These are phyloP conservation scores for Macquaria ambigua DNA, from an alignment of 2,113 vertebrate species.

Conservation along the genomic window DNA sequence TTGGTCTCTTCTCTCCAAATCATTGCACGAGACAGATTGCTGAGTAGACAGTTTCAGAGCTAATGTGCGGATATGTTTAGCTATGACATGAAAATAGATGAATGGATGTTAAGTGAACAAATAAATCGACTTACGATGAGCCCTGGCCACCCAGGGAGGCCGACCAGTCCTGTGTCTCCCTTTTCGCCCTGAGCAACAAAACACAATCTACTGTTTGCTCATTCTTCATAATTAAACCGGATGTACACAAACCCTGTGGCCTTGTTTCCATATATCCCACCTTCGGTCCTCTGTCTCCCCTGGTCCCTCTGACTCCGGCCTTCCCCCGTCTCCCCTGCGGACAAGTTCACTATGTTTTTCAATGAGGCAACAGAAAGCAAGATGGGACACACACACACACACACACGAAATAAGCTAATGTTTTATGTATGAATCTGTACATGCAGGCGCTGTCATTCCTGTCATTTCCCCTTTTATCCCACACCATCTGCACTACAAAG, in stretches of 20 bases:
- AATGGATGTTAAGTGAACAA: neutral
- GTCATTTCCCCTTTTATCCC: neutral
- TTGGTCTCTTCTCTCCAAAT: neutral
- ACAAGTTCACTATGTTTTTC: conserved; percentile 39
- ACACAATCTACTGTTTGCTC: conserved; percentile 20
- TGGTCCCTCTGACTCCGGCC: conserved; percentile 81
- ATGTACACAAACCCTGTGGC: neutral
- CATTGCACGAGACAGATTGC: neutral
- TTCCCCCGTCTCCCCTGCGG: conserved; percentile 90
- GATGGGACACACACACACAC: neutral
- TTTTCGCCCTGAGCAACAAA: conserved; percentile 80
- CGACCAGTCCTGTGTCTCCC: conserved; percentile 81
- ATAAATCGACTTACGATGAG: conserved; percentile 83
- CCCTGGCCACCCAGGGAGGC: conserved; percentile 86
- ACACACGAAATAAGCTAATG: neutral
- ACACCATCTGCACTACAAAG: neutral
- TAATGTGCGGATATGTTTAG: neutral
- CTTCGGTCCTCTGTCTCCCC: conserved; percentile 87
- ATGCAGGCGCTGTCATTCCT: neutral
- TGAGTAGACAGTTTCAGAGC: neutral
- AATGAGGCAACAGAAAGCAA: conserved; percentile 33
- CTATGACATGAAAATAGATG: neutral
- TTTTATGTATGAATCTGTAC: conserved; percentile 49
- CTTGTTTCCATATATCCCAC: conserved; percentile 74
- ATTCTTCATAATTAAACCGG: neutral